A percentile compares a stretch with the other conserved stretches of the same genome.
phyloP scores from a whole-genome alignment of 2,113 vertebrate genomes.

The Monopterus albus region DNA sequence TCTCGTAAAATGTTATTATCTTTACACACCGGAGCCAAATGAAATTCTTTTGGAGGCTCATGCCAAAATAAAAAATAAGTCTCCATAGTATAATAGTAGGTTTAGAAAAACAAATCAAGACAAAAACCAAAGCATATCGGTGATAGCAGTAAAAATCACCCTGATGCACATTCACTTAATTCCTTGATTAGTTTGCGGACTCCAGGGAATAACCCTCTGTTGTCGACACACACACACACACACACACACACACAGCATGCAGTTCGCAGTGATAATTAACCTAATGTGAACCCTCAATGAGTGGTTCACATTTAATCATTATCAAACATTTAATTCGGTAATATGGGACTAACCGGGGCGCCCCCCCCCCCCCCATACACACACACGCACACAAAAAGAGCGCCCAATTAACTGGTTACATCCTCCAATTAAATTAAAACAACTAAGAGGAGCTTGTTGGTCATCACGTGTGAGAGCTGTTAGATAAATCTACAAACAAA shows the following conservation, averaged over 20 bases:
- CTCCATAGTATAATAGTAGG: constrained; percentile 8
- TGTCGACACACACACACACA: not conserved
- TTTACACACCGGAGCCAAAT: constrained; percentile 49
- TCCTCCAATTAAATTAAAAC: constrained; percentile 38
- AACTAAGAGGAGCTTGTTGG: constrained; percentile 23
- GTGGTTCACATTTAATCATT: constrained; percentile 66
- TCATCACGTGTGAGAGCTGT: not conserved
- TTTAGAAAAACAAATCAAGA: not conserved
- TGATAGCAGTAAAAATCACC: constrained; percentile 10
- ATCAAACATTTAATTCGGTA: constrained; percentile 66
- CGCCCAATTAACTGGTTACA: not conserved
- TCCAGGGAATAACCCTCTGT: constrained; percentile 38
- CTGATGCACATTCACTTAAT: constrained; percentile 47
- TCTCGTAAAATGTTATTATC: constrained; percentile 68
- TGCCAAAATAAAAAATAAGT: constrained; percentile 46
- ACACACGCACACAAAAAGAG: not conserved
- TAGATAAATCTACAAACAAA: constrained; percentile 23
- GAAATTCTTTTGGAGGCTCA: constrained; percentile 19
- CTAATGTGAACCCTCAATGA: constrained; percentile 56
- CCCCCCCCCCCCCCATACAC: not conserved
- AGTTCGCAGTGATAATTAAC: constrained; percentile 65
- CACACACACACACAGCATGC: not conserved
- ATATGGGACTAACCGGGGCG: constrained; percentile 36
- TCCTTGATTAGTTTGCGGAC: constrained; percentile 58
- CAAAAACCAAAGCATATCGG: constrained; percentile 14